These are phyloP conservation scores for Drepana falcataria DNA, from an alignment of 2,888 invertebrate genomes.

Conservation along the genomic window DNA sequence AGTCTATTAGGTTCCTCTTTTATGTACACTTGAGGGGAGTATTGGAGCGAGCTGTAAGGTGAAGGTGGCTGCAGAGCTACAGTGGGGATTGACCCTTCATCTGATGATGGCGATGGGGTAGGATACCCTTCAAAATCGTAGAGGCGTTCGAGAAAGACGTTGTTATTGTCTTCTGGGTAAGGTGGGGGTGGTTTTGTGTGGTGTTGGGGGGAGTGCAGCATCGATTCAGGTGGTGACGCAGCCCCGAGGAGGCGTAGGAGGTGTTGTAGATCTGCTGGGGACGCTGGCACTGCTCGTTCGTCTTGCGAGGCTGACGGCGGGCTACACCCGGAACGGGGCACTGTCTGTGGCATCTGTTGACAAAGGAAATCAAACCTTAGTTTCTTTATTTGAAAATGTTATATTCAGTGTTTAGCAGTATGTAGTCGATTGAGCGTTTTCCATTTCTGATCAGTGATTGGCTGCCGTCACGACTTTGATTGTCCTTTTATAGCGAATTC, in stretches of 20 bases:
- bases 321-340: slow-evolving; percentile 87
- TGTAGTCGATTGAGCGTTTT: background rate
- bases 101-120: slow-evolving; percentile 71
- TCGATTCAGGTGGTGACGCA: slow-evolving; percentile 69
- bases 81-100: slow-evolving; percentile 77
- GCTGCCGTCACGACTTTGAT: background rate
- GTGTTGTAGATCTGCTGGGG: slow-evolving; percentile 72
- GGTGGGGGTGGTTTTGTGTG: slow-evolving; percentile 69
- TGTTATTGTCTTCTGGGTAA: slow-evolving; percentile 57
- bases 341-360: slow-evolving; percentile 89
- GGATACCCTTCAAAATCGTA: slow-evolving; percentile 75
- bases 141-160: slow-evolving; percentile 58
- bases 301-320: slow-evolving; percentile 87
- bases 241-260: slow-evolving; percentile 70
- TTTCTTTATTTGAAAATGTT: background rate
- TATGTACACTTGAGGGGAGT: slow-evolving; percentile 54
- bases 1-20: slow-evolving; percentile 78
- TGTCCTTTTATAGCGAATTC: slow-evolving; percentile 1
- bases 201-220: slow-evolving; percentile 69
- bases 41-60: slow-evolving; percentile 70
- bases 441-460: background rate
- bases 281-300: slow-evolving; percentile 77
- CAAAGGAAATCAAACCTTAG: slow-evolving; percentile 32
- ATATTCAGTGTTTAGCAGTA: background rate
- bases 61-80: slow-evolving; percentile 78